Evolutionary conservation across 2,113 vertebrate species (phyloP), one percentile per base, ranked within the genome.

Genomic region (Podarcis cretensis): DNA sequence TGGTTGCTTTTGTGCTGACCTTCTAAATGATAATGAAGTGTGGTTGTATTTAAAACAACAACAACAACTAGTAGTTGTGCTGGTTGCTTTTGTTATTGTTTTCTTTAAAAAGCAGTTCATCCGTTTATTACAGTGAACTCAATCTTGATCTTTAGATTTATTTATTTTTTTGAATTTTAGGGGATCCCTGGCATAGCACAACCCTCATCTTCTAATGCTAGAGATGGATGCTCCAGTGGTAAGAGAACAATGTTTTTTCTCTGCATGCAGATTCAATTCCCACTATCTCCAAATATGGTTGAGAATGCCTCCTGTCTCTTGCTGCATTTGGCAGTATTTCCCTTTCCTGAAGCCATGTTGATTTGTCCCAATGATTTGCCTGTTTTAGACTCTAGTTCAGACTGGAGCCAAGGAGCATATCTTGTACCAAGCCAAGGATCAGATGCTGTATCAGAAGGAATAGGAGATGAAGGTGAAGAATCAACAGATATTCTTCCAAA

Each of bases 161-260:
- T 90, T 89, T 48, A 48, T 48, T 48, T 48, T 84, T 91, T 92
- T 37, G 68, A 69, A 93, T 93, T 94, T 65, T 35, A 99, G 98
- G 96, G 87, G n/a, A 94, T 94, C 13, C 89, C 96, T 88, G 97
- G 96, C 92, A 87, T 95, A 80, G 95, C 95, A 4, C 96, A 81
- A 63, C 97, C 97, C 37, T 87, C 95, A 37, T 59, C 89, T 0
- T 95, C 96, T 68, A 97, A 97, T 89, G 94, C 97, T 91, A 98
- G 95, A 97, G 98, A 99, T 88, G 97, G 97, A 89, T 97, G 97
- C 94, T 97, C 98, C 54, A 99, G 98, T 90, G 99, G 99, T 99
- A 96, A 97, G 97, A 92, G 73, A 88, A 37, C 63, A 74, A 1
- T 14, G 84, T 86, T 21, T n/a, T 87, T 74, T 86, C 32, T 73